phyloP scores from a whole-genome alignment of 2,113 vertebrate genomes.

The Sinocyclocheilus anophthalmus region DNA sequence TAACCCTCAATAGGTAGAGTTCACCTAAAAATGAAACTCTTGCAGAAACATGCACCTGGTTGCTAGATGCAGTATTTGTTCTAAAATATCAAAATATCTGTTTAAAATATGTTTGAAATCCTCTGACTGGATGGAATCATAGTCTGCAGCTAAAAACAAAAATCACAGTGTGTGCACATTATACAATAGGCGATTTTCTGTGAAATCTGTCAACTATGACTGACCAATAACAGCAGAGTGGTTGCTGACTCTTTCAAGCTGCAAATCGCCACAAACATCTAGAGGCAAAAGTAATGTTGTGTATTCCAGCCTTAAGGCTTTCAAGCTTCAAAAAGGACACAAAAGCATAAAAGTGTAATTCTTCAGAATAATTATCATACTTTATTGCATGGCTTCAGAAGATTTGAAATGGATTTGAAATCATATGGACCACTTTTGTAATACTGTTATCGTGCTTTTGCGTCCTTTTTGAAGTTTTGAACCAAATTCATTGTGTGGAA shows the following conservation, averaged over 20 bases:
- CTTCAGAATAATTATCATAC: background rate
- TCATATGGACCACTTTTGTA: background rate
- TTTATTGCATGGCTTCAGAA: background rate
- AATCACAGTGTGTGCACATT: background rate
- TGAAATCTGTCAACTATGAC: background rate
- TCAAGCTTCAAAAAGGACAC: background rate
- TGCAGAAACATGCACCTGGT: background rate
- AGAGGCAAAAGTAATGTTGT: background rate
- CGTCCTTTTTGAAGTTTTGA: slow-evolving; percentile 3
- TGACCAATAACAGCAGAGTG: too few species aligned
- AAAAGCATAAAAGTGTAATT: background rate
- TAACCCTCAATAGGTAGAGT: background rate
- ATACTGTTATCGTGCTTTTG: background rate
- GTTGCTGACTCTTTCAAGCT: background rate
- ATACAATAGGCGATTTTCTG: background rate
- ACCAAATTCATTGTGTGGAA: background rate
- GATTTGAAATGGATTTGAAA: background rate
- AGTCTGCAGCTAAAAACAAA: background rate
- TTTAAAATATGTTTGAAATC: background rate
- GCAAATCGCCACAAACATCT: background rate
- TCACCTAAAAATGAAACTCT: background rate
- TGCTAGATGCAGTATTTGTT: background rate
- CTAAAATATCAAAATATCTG: background rate
- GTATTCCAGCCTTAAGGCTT: background rate
- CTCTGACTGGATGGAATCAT: background rate